Evolutionary conservation across 1,140 invertebrate species (phyloP).

Genomic region (Nixonia krombeini): DNA sequence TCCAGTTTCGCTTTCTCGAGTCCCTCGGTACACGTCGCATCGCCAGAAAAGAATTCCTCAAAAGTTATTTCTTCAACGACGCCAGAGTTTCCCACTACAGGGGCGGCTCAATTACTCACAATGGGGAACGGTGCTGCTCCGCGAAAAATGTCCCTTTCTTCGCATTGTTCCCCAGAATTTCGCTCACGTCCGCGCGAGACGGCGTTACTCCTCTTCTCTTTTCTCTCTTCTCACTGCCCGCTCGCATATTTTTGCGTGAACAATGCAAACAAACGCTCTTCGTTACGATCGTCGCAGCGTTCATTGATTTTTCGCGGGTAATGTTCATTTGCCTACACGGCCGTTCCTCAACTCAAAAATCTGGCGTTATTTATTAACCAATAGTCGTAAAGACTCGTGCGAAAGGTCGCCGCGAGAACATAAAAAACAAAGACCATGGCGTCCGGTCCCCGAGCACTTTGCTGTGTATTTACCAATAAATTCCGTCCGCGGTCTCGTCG

Average conservation of each 20-base stretch:
- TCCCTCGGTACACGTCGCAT: conserved; percentile 3
- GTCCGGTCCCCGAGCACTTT: conserved; percentile 13
- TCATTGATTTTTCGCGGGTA: too few species aligned
- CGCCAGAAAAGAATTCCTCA: conserved; percentile 31
- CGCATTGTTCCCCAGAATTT: too few species aligned
- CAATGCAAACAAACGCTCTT: too few species aligned
- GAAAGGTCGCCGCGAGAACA: conserved; percentile 13
- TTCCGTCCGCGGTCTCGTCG: conserved; percentile 24
- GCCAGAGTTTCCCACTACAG: not conserved
- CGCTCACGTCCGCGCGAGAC: too few species aligned
- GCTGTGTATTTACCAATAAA: conserved; percentile 34
- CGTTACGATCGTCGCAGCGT: too few species aligned
- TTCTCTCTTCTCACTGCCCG: too few species aligned
- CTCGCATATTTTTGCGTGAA: too few species aligned
- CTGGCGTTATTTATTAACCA: not conserved
- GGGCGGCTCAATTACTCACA: conserved; percentile 5
- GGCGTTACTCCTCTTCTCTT: too few species aligned
- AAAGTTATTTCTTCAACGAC: conserved; percentile 9
- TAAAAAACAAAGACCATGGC: conserved; percentile 20
- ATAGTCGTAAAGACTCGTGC: not conserved
- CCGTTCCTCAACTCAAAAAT: not conserved
- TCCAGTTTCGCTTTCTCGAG: conserved; percentile 33
- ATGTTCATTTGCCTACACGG: too few species aligned
- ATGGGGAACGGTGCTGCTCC: not conserved
- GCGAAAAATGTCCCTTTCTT: not conserved